A percentile compares a stretch with the other conserved stretches of the same genome.
These are phyloP conservation scores for Microcebus lehilahytsara DNA, from an alignment of 2,113 vertebrate genomes.

Conservation along the genomic window DNA sequence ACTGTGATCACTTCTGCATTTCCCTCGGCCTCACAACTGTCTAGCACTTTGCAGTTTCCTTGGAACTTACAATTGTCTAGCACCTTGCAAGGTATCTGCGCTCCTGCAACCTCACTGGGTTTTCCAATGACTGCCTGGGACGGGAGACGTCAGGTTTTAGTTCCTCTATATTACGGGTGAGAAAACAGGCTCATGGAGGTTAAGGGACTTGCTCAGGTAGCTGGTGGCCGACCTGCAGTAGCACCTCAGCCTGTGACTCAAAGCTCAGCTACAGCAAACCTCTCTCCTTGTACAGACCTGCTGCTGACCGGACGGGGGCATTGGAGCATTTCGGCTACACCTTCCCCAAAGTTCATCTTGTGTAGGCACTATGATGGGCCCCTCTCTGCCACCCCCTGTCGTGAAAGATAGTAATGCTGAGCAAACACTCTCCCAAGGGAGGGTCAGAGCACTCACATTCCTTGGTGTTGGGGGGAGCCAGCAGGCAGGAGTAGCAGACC, in stretches of 20 bases:
- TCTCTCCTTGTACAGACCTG: neutral
- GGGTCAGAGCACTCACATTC: conserved; percentile 90
- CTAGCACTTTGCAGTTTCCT: neutral
- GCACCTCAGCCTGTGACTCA: neutral
- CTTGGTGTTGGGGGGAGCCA: conserved; percentile 94
- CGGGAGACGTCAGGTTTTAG: neutral
- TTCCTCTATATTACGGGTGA: rapidly evolving
- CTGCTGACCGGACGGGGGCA: no score
- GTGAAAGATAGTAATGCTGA: neutral
- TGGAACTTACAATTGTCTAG: neutral
- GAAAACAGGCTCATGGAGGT: neutral
- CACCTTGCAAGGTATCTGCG: neutral
- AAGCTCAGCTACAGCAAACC: neutral
- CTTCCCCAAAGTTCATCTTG: neutral
- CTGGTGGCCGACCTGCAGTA: neutral
- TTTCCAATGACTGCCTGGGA: neutral
- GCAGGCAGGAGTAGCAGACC: conserved; percentile 96
- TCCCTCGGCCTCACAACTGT: neutral
- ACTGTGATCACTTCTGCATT: neutral
- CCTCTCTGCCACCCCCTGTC: neutral
- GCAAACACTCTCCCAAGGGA: neutral
- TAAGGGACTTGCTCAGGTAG: neutral
- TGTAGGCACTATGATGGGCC: neutral
- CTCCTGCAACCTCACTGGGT: neutral
- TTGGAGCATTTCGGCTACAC: neutral